phyloP scores from a whole-genome alignment of 1,140 invertebrate genomes.

The Heliconius himera region DNA sequence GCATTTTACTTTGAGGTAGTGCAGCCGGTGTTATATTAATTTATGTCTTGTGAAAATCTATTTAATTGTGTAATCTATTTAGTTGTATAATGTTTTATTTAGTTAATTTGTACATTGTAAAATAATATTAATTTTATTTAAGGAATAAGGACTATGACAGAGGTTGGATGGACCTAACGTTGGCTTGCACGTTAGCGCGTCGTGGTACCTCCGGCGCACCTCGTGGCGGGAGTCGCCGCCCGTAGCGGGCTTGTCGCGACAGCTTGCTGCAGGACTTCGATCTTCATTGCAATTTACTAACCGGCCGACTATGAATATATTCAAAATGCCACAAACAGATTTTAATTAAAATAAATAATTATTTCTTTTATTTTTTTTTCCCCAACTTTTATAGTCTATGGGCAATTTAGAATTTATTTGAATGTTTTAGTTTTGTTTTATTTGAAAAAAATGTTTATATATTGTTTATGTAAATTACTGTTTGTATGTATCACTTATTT shows the following conservation, averaged over 20 bases:
- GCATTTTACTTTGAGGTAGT: no score
- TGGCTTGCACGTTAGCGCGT: conserved; percentile 26
- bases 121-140: no score
- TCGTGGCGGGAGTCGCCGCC: conserved; percentile 46
- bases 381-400: background rate
- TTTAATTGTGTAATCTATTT: no score
- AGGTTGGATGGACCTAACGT: background rate
- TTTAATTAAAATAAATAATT: background rate
- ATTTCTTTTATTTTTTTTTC: background rate
- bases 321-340: conserved; percentile 45
- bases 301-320: conserved; percentile 52
- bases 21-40: no score
- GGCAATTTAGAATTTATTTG: background rate
- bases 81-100: no score
- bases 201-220: conserved; percentile 39
- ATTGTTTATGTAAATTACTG: background rate
- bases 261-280: conserved; percentile 50
- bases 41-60: no score
- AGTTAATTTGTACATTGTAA: no score
- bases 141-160: no score
- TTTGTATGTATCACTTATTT: background rate
- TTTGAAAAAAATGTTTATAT: background rate
- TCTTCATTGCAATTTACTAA: conserved; percentile 55
- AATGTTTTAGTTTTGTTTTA: background rate
- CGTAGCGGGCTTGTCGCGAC: conserved; percentile 54